Percentiles rank a stretch among this genome's conserved stretches.
phyloP scores from a whole-genome alignment of 2,888 invertebrate genomes.

The Psylliodes chrysocephalus region DNA sequence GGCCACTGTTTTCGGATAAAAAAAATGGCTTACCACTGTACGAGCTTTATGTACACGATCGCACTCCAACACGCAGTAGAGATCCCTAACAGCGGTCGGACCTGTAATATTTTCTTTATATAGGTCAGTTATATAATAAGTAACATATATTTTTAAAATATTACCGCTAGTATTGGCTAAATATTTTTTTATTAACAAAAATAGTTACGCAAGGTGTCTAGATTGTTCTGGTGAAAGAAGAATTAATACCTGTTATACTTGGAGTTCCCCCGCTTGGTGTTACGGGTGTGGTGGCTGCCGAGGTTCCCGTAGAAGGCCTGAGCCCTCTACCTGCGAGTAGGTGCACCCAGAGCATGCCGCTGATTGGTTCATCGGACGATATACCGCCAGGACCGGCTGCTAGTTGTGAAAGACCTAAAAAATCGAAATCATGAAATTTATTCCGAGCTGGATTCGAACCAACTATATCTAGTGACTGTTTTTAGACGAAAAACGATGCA shows the following conservation, averaged over 20 bases:
- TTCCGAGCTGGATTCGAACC: too few relatives aligned
- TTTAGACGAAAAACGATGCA: too few relatives aligned
- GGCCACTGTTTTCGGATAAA: too few relatives aligned
- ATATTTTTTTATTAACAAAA: too few relatives aligned
- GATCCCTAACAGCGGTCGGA: slow-evolving; percentile 76
- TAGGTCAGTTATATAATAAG: too few relatives aligned
- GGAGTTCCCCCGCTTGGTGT: slow-evolving; percentile 68
- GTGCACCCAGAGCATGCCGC: slow-evolving; percentile 92
- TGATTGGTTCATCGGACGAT: slow-evolving; percentile 72
- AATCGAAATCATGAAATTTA: too few relatives aligned
- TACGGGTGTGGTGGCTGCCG: slow-evolving; percentile 78
- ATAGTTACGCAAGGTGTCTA: too few relatives aligned
- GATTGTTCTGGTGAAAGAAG: too few relatives aligned
- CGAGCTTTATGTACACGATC: slow-evolving; percentile 96
- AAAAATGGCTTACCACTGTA: slow-evolving; percentile 77
- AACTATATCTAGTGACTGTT: too few relatives aligned
- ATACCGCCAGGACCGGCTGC: slow-evolving; percentile 52
- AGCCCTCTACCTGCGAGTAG: slow-evolving; percentile 88
- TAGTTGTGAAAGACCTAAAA: slow-evolving; percentile 63
- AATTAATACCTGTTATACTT: slow-evolving; percentile 58
- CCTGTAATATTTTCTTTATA: slow-evolving; percentile 60
- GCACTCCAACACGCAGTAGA: slow-evolving; percentile 98
- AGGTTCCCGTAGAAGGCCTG: slow-evolving; percentile 75
- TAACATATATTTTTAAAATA: too few relatives aligned
- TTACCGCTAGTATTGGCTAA: too few relatives aligned